Conservation (phyloP, 2,888 invertebrate genomes). For the Oxytorus armatus region DNA sequence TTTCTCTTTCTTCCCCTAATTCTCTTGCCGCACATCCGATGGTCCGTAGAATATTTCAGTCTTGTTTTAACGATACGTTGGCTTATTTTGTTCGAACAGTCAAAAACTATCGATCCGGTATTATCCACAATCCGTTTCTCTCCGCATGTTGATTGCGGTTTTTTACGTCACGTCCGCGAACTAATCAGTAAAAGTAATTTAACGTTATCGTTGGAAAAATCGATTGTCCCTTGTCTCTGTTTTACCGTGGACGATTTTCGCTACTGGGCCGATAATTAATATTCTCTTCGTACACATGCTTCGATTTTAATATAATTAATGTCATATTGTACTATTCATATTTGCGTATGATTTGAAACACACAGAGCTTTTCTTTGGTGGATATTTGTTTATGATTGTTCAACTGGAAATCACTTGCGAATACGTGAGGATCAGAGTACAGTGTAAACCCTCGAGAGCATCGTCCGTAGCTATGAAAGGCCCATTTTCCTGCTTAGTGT, state of each 20-base stretch:
- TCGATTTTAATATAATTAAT: slow-evolving; percentile 16
- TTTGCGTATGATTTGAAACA: neutral
- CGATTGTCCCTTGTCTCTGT: slow-evolving; percentile 12
- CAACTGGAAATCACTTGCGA: neutral
- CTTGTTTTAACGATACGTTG: slow-evolving; percentile 5
- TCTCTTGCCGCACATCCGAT: neutral
- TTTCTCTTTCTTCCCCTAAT: slow-evolving; percentile 8
- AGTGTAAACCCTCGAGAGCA: slow-evolving; percentile 2
- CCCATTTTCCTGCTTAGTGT: slow-evolving; percentile 43
- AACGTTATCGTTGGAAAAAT: slow-evolving; percentile 10
- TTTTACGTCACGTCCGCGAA: neutral
- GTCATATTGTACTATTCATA: slow-evolving; percentile 20
- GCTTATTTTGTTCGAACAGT: slow-evolving; percentile 16
- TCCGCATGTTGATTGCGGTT: neutral
- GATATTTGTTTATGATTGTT: slow-evolving; percentile 31
- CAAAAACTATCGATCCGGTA: neutral
- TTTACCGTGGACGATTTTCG: neutral
- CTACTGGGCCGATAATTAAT: slow-evolving; percentile 16
- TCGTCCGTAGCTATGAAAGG: slow-evolving; percentile 39
- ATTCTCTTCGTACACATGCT: slow-evolving; percentile 12
- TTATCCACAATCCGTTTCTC: neutral
- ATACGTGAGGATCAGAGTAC: slow-evolving; percentile 2
- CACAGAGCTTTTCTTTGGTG: neutral
- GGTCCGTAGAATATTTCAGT: slow-evolving; percentile 41
- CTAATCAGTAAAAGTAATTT: neutral